A percentile compares a stretch with the other conserved stretches of the same genome.
phyloP scores from a whole-genome alignment of 1,140 invertebrate species.

The Brachionus asplanchnoidis region DNA sequence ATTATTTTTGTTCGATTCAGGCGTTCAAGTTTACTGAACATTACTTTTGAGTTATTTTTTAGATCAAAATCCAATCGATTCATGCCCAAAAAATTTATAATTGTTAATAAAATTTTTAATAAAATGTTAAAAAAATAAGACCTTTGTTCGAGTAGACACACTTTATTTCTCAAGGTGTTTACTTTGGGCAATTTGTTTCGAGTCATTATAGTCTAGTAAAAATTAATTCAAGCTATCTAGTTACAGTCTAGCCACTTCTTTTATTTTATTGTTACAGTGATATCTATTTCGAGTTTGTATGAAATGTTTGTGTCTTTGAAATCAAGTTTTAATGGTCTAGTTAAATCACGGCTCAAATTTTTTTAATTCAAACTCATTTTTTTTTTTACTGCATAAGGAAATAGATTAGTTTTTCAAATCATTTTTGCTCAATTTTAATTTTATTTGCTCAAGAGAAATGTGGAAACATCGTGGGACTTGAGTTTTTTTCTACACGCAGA shows the following conservation, averaged over 20 bases:
- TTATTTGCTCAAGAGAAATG: neutral
- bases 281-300: neutral
- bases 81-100: neutral
- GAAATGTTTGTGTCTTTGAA: neutral
- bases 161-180: conserved; percentile 13
- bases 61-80: neutral
- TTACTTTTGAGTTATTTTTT: neutral
- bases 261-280: neutral
- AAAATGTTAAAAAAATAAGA: conserved; percentile 23
- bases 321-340: neutral
- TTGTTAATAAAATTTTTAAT: neutral
- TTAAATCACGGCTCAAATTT: neutral
- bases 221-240: neutral
- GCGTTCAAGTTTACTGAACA: conserved; percentile 17
- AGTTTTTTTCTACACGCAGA: neutral
- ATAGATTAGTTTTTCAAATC: too few relatives aligned
- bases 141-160: conserved; percentile 5
- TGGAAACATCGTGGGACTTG: neutral
- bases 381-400: neutral
- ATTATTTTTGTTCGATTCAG: neutral
- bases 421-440: too few relatives aligned
- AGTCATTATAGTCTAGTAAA: conserved; percentile 16
- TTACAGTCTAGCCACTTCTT: conserved; percentile 19
- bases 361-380: neutral
- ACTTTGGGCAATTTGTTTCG: neutral